Conservation (phyloP, 2,797 vertebrate genomes). For the Gadopsis bispinosus region DNA sequence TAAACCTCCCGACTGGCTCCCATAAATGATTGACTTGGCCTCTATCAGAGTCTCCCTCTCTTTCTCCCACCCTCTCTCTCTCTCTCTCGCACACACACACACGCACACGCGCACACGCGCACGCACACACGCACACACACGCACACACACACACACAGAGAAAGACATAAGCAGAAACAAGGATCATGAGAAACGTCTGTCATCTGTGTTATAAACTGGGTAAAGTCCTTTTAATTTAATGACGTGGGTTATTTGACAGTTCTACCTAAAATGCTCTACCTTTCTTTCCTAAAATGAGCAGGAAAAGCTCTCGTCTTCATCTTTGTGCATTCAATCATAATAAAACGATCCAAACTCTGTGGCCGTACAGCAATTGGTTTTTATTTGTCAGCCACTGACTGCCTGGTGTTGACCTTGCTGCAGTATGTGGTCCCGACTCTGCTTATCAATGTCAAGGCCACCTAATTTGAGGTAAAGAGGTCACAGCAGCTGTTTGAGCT, state of each 20-base stretch:
- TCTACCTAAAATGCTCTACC: constrained; percentile 7
- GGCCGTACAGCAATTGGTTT: not conserved
- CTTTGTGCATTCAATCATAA: not conserved
- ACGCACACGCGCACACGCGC: constrained; percentile 9
- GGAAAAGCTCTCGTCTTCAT: not conserved
- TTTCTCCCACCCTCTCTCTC: constrained; percentile 26
- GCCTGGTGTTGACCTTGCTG: constrained; percentile 40
- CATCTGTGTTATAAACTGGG: constrained; percentile 60
- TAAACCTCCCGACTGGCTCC: constrained; percentile 67
- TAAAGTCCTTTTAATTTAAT: constrained; percentile 60
- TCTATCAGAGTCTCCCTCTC: constrained; percentile 70
- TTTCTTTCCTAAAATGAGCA: not conserved
- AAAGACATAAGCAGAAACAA: constrained; percentile 69
- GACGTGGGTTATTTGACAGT: constrained; percentile 41
- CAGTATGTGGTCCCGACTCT: constrained; percentile 43
- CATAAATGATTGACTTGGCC: constrained; percentile 85
- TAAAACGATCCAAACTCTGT: not conserved
- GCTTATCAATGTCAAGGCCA: constrained; percentile 67
- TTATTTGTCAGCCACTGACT: not conserved
- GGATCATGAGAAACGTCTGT: constrained; percentile 77
- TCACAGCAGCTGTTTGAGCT: constrained; percentile 46
- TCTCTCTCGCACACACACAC: constrained; percentile 2
- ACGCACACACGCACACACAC: constrained; percentile 24
- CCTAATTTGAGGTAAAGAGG: constrained; percentile 54
- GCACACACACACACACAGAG: constrained; percentile 37